A percentile compares a stretch with the other conserved stretches of the same genome.
These are phyloP conservation scores for Antedon mediterranea DNA, from an alignment of 53 echinoderm and acorn worm species.

Conservation along the genomic window DNA sequence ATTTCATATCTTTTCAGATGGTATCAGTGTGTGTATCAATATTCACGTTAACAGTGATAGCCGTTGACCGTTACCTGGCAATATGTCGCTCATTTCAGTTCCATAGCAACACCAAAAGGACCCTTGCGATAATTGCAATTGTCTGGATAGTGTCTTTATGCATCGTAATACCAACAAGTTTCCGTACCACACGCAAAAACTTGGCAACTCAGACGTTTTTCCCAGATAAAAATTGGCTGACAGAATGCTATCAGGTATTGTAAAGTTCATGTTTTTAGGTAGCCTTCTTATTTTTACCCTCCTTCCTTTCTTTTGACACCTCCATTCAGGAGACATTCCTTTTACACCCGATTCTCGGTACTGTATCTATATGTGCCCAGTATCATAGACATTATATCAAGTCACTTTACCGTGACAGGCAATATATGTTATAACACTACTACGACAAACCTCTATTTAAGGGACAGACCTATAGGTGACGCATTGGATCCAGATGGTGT, in stretches of 20 bases:
- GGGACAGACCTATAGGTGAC: no score
- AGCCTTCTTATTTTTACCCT: no score
- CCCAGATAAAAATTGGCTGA: constrained; percentile 45
- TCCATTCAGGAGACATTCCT: no score
- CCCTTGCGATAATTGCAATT: constrained; percentile 22
- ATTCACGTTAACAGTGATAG: constrained; percentile 53
- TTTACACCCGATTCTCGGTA: no score
- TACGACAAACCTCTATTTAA: no score
- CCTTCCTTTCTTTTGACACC: no score
- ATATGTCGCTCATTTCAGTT: constrained; percentile 66
- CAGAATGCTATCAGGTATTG: constrained; percentile 54
- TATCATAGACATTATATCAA: no score
- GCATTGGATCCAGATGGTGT: no score
- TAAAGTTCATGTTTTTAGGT: no score
- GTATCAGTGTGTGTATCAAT: constrained; percentile 48
- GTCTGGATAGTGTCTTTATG: constrained; percentile 44
- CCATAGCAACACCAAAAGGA: constrained; percentile 42
- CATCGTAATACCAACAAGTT: constrained; percentile 30
- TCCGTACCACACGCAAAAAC: neutral
- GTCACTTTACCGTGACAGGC: no score
- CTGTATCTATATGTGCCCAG: no score
- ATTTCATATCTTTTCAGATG: constrained; percentile 32
- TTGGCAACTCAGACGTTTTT: neutral
- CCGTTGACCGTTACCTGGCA: constrained; percentile 66
- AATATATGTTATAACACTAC: no score